Evolutionary conservation across 1,140 invertebrate species (phyloP), one percentile per base, ranked within the genome.

Genomic region (Helicoverpa zea): DNA sequence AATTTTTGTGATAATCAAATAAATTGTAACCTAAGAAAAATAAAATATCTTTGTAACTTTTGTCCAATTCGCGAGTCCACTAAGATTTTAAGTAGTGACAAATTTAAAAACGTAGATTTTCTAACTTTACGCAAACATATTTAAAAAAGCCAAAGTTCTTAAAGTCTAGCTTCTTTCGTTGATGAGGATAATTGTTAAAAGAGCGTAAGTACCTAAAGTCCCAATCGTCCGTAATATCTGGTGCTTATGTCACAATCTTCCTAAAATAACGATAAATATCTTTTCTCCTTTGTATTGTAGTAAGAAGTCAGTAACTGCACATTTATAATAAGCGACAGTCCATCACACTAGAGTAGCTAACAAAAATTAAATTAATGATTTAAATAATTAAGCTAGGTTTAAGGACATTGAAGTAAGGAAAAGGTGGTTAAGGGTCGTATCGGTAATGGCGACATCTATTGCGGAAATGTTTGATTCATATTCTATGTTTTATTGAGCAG

Each of bases 241-340:
- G 85, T 88, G 88, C 86, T 86, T 84, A 16, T 30, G 83, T 87
- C 85, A 84, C 86, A 88, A 85, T 81, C 72, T 84, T 83, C 76
- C 72, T 84, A 79, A 73, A 79, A 59, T 35, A 51, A 79, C 29
- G 30, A 77, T 81, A 84, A 78, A 78, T 63, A 74, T 77, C 74
- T 70, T 82, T 72, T 83, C 81, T 81, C 76, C 66, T 80, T 77
- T 63, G 16, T 66, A 47, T 81, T 79, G 74, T 76, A 58, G 18
- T 81, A 70, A 83, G 56, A 47, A 85, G 84, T 84, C 82, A 86
- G 73, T 84, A 82, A 86, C 76, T 81, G 80, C 86, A 88, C 85
- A 43, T 43, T 78, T 81, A 84, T 29, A 23, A 51, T 87, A 87
- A 87, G 80, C 61, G 79, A 81, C 86, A 87, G 84, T 87, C 85